phyloP scores from a whole-genome alignment of 2,888 invertebrate genomes.

The Catocala nupta region DNA sequence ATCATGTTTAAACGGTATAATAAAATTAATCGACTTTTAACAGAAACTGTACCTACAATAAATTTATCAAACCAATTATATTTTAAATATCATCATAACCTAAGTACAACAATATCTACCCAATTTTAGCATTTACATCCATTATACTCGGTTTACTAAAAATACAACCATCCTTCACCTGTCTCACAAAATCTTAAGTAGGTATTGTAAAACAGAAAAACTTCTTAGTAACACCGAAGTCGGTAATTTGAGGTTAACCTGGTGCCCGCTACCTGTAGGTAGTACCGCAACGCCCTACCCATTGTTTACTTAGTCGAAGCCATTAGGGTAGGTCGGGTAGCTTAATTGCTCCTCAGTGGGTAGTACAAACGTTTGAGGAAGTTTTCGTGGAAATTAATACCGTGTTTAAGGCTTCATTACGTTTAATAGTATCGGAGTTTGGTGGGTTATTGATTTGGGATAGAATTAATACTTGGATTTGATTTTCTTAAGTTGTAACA shows the following conservation, averaged over 20 bases:
- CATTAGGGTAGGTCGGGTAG: slow-evolving; percentile 46
- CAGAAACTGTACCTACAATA: too few relatives aligned
- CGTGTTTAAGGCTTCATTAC: slow-evolving; percentile 10
- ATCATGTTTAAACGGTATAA: too few relatives aligned
- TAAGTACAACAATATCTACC: too few relatives aligned
- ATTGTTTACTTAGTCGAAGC: slow-evolving; percentile 57
- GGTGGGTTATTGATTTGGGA: background rate
- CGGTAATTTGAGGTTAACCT: background rate
- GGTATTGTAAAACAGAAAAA: background rate
- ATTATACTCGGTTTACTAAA: too few relatives aligned
- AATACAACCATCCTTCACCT: too few relatives aligned
- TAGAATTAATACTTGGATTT: background rate
- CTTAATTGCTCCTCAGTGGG: slow-evolving; percentile 40
- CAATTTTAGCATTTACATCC: too few relatives aligned
- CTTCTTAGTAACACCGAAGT: background rate
- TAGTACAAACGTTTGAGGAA: slow-evolving; percentile 10
- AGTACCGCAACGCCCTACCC: slow-evolving; percentile 35
- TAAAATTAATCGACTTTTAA: too few relatives aligned
- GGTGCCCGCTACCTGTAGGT: slow-evolving; percentile 4
- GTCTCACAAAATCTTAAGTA: too few relatives aligned
- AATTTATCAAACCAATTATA: too few relatives aligned
- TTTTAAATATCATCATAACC: too few relatives aligned
- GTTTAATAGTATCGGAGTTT: background rate
- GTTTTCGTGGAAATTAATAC: slow-evolving; percentile 26
- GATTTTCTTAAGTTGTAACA: background rate